Evolutionary conservation across 1,140 invertebrate genomes (phyloP), one percentile per base, ranked within the genome.

Genomic region (Linepithema humile): DNA sequence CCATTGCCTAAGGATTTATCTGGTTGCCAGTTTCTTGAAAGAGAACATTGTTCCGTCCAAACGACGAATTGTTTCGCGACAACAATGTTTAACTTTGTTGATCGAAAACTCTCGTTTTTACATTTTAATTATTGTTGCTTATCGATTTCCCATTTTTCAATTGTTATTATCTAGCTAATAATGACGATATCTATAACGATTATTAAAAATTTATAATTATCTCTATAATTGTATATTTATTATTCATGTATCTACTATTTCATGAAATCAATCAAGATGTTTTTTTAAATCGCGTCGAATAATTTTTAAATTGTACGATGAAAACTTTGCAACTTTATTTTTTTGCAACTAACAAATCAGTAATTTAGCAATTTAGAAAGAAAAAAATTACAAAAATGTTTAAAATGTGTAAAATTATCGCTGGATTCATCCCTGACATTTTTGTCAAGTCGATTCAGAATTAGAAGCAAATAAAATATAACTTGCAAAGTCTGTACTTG

Each of bases 1-100:
- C 55, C 59, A 77, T 87, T 70, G 85, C 83, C 53, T 72, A 83
- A 87, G 62, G 64, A 89, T 86, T 48, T 65, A 20, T 72, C 60
- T 69, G 57, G 82, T 73, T 75, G 5, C 9, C 20, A 17, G 17
- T 40, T 55, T 84, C 29, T 23, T 38, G 40, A 10, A 17, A 43
- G 55, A 77, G 43, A 12, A 70, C 35, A 55, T 60, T 69, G 82
- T 69, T 74, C 35, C 40, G 20, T 57, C 43, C 9, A 10, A 38
- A 74, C 69, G 62, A 74, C 70, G 40, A 20, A 82, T 45, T 60
- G 64, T 80, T 69, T 80, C 65, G 23, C 15, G n/a, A 35, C 23
- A 65, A 53, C 20, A 23, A 43, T 23, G n/a, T 17, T 48, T 26
- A 17, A 75, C 6, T 60, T 60, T 4, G 5, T 6, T 38, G 35